These are phyloP conservation scores for Lota lota DNA, from an alignment of 2,113 vertebrate species.

Conservation along the genomic window DNA sequence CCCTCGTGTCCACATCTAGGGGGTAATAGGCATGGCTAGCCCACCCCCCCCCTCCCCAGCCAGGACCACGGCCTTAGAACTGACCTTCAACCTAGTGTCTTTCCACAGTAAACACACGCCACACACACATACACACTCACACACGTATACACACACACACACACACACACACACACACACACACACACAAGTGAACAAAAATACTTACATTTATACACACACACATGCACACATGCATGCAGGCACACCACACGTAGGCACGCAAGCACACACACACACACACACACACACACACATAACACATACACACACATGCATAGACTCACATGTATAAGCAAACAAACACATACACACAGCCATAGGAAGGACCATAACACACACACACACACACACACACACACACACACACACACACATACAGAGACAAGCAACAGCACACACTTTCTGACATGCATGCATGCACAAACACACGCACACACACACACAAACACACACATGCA, in stretches of 20 bases:
- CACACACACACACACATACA: too few species aligned
- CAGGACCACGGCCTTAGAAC: conserved; percentile 56
- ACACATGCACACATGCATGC: too few species aligned
- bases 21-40: conserved; percentile 40
- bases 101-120: conserved; percentile 11
- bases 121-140: conserved; percentile 1
- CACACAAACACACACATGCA: conserved; percentile 13
- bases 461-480: conserved; percentile 4
- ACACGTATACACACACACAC: background rate
- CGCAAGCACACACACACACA: conserved; percentile 8
- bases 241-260: background rate
- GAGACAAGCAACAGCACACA: too few species aligned
- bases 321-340: background rate
- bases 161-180: conserved; percentile 3
- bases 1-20: conserved; percentile 57
- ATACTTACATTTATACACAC: too few species aligned
- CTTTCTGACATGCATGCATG: too few species aligned
- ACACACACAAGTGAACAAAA: background rate
- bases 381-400: background rate
- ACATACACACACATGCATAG: too few species aligned
- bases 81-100: conserved; percentile 67
- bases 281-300: background rate
- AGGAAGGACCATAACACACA: background rate
- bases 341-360: too few species aligned
- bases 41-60: conserved; percentile 12